phyloP scores from a whole-genome alignment of 2,888 invertebrate genomes.

The Pyrrhosoma nymphula region DNA sequence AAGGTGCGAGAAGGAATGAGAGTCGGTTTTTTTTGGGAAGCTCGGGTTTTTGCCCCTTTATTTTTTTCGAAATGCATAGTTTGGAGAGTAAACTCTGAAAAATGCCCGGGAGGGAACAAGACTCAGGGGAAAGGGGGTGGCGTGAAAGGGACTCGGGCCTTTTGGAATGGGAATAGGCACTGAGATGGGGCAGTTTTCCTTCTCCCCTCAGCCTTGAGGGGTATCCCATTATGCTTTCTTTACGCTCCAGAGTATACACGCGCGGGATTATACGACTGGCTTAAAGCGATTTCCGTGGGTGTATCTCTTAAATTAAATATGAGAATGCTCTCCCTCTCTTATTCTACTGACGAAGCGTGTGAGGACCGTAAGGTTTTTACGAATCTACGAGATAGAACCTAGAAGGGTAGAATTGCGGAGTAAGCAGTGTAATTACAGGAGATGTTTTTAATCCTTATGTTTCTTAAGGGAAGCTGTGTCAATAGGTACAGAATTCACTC shows the following conservation, averaged over 20 bases:
- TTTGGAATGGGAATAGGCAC: background rate
- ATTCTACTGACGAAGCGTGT: background rate
- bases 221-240: conserved; percentile 20
- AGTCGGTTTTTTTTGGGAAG: background rate
- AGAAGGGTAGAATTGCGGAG: too few relatives aligned
- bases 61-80: background rate
- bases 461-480: too few relatives aligned
- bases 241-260: background rate
- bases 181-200: background rate
- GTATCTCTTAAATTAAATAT: conserved; percentile 3
- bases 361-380: too few relatives aligned
- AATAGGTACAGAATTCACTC: too few relatives aligned
- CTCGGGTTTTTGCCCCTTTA: background rate
- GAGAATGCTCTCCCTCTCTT: background rate
- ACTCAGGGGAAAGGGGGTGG: background rate
- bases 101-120: background rate
- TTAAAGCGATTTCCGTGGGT: conserved; percentile 8
- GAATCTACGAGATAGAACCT: too few relatives aligned
- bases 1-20: background rate
- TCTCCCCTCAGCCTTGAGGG: background rate
- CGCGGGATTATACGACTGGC: background rate
- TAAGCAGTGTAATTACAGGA: too few relatives aligned
- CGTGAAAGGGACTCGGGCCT: background rate
- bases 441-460: too few relatives aligned
- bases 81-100: background rate